Base-by-base conservation (phyloP, 2,113 vertebrate genomes). In the Lepus europaeus region DNA sequence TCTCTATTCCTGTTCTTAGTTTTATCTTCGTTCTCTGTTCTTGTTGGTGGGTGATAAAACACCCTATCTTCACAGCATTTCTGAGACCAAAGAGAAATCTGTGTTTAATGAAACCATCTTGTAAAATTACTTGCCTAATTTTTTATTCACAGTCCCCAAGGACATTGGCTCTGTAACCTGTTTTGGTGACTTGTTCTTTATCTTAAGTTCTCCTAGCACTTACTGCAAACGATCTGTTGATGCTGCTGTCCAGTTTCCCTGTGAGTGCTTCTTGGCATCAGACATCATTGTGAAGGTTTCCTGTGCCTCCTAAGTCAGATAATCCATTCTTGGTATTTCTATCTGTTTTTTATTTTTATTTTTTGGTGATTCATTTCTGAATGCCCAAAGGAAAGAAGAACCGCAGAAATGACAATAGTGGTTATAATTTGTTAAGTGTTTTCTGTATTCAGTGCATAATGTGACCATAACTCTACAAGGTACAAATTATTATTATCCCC, bases 101-200 rank as follows among this genome's bases (percentile, higher is more conserved):
- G 11, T 25, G 7, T 27, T 78, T 89, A 33, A 64, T 78, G 86
- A 33, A 70, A 53, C 19, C 6, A 13, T 31, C 29, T 73, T 74
- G 17, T 74, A 66, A 87, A 89, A 84, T 76, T 76, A 14, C 61
- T 89, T 87, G 6, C 56, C 27, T 74, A 10, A 36, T 11, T 59
- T 87, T 78, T 80, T 23, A 69, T 17, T 88, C 74, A 87, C 70
- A 73, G 19, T 27, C 68, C 10, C 45, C 11, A 12, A 36, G 20
- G 31, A 29, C 20, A 9, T 59, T 69, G 61, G 36, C 27, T 73
- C 7, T 0, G 6, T 79, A 39, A 39, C 9, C 70, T 49, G 1
- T 68, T 73, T 87, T 79, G 19, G 16, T 90, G 69, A 22, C n/a
- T 83, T 82, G 6, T 61, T 94, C n/a, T 94, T 94, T 81, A n/a